Evolutionary conservation across 1,140 invertebrate genomes (phyloP).

Genomic region (Eumeta japonica): DNA sequence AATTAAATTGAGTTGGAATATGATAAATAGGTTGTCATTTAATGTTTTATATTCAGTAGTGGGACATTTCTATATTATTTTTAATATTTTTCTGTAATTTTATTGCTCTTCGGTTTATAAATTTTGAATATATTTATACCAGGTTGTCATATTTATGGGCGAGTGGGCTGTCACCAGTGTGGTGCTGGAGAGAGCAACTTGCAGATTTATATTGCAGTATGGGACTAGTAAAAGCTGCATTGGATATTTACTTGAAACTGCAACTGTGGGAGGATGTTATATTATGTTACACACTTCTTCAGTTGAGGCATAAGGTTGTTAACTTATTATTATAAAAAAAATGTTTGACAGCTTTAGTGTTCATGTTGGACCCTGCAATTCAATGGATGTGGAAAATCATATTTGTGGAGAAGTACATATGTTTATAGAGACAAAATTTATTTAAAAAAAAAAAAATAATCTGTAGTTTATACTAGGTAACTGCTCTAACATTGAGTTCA

Average conservation of each 20-base stretch:
- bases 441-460: no score
- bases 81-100: background rate
- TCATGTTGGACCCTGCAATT: background rate
- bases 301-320: conserved; percentile 76
- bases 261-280: conserved; percentile 93
- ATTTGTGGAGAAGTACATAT: no score
- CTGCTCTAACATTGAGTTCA: no score
- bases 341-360: background rate
- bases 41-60: background rate
- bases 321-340: background rate
- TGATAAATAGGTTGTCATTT: background rate
- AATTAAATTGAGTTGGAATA: background rate
- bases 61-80: background rate
- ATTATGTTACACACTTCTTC: conserved; percentile 81
- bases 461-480: background rate
- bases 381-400: background rate
- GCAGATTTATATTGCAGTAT: conserved; percentile 78
- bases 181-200: conserved; percentile 73
- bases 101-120: no score
- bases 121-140: background rate
- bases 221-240: conserved; percentile 79
- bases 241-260: conserved; percentile 80
- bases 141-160: conserved; percentile 66
- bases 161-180: conserved; percentile 67
- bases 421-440: no score